These are phyloP conservation scores for Cephus nigrinus DNA, from an alignment of 2,888 invertebrate genomes.

Conservation along the genomic window DNA sequence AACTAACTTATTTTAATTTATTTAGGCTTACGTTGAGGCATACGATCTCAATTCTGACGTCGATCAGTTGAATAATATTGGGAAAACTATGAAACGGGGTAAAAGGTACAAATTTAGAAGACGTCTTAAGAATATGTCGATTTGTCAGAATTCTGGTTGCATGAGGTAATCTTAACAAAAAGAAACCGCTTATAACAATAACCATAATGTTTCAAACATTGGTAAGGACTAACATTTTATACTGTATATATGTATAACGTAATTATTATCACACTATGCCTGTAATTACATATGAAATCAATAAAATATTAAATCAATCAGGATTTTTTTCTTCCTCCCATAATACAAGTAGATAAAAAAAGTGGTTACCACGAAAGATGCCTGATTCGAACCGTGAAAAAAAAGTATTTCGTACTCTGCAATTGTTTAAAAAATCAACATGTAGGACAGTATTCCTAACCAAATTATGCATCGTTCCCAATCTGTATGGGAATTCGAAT, in stretches of 20 bases:
- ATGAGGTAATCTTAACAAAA: conserved; percentile 16
- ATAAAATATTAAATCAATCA: neutral
- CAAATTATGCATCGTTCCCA: no score
- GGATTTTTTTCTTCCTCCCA: neutral
- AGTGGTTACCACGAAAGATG: no score
- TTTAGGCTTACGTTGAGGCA: conserved; percentile 80
- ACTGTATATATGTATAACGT: neutral
- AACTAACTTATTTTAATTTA: conserved; percentile 27
- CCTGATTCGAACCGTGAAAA: neutral
- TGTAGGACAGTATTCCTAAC: no score
- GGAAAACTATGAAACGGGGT: conserved; percentile 40
- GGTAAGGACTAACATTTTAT: neutral
- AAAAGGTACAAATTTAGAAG: conserved; percentile 44
- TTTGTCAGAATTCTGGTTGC: conserved; percentile 42
- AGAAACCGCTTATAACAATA: neutral
- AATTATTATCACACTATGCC: neutral
- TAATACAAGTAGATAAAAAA: neutral
- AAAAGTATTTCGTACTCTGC: neutral
- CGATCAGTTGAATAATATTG: conserved; percentile 78
- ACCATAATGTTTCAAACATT: neutral
- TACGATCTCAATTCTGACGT: conserved; percentile 80
- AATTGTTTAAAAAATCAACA: no score
- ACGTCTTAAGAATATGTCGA: conserved; percentile 43
- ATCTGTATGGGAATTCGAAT: no score
- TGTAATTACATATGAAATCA: neutral